phyloP scores from a whole-genome alignment of 1,140 invertebrate species.

The Tetranychus cinnabarinus region DNA sequence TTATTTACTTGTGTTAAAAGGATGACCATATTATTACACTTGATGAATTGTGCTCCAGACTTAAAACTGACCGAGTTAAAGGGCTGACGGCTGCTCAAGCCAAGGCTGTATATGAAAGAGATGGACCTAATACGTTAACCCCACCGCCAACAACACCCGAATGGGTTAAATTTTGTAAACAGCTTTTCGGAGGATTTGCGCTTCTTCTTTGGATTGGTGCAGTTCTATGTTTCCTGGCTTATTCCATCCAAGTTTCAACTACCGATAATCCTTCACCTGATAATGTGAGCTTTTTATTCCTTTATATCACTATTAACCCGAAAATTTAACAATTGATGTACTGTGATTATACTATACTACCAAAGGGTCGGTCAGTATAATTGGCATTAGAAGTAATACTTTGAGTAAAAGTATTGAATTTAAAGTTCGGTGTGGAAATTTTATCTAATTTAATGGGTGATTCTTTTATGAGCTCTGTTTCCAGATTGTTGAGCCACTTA shows the following conservation, averaged over 20 bases:
- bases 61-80: conserved; percentile 70
- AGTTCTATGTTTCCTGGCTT: conserved; percentile 41
- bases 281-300: conserved; percentile 26
- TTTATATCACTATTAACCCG: not conserved
- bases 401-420: no score
- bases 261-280: conserved; percentile 22
- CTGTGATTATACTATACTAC: no score
- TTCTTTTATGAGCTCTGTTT: no score
- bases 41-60: conserved; percentile 83
- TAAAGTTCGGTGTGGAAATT: no score
- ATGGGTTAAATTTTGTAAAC: conserved; percentile 29
- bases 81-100: not conserved
- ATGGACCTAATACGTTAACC: conserved; percentile 35
- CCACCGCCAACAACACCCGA: conserved; percentile 24
- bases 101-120: not conserved
- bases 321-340: no score
- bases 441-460: no score
- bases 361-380: no score
- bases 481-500: no score
- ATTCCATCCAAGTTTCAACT: conserved; percentile 24
- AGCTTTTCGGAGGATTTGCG: conserved; percentile 46
- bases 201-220: conserved; percentile 51
- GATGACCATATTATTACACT: conserved; percentile 88
- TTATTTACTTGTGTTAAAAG: not conserved
- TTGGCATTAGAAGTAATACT: no score